Base-by-base conservation (phyloP, 2,113 vertebrate species). In the Climacteris rufus region DNA sequence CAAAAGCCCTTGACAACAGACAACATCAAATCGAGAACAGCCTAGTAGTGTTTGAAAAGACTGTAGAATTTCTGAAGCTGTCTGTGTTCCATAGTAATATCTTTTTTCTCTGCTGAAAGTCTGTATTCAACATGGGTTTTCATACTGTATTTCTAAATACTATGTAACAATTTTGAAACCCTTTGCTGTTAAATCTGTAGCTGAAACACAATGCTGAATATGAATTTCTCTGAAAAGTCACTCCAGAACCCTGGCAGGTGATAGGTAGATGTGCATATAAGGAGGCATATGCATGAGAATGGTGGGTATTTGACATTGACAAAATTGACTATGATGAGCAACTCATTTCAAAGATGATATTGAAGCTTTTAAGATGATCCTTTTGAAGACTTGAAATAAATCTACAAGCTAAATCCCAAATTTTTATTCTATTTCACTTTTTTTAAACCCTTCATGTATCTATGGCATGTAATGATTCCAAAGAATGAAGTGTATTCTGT, bases 361-460 rank as follows among this genome's bases (percentile, higher is more conserved):
- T 80, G 74, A 81, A 57, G 81, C 81, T 96, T 96, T 94, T 75
- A 50, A 88, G 69, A 33, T 84, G 33, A 70, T 63, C 52, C 60
- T 79, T 95, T 89, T 94, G 93, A 95, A 60, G 30, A 77, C 45
- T 85, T 96, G 54, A 96, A 33, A 87, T 80, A 96, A 74, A 65
- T 91, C 80, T 76, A 23, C n/a, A 47, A 44, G 23, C 2, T 64
- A 69, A 92, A 84, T 40, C 33, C 53, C 24, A 75, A 83, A 63
- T 20, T 54, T 61, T 60, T 30, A 37, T 76, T 87, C 39, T 28
- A 33, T 65, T 53, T 60, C 42, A 88, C n/a, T 74, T 83, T 94
- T 94, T 23, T 13, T 3, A 78, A 75, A 14, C 23, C 42, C 53
- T 75, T 93, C 37, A 30, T 33, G 25, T 53, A 35, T 82, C 87